Conservation (phyloP, 2,888 invertebrate species). For the Odontomyia ornata region DNA sequence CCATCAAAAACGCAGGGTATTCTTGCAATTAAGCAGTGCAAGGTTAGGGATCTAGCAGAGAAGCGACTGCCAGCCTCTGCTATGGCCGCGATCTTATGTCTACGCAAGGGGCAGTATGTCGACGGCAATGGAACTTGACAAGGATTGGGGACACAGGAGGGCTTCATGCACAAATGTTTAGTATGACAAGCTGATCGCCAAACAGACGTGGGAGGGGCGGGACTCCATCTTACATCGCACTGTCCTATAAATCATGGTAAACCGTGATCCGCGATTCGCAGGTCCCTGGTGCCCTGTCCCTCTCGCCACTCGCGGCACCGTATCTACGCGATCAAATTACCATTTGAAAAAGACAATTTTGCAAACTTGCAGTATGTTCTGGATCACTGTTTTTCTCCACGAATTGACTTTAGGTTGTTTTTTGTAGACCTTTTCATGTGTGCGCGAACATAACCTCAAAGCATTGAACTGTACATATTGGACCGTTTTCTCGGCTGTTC, state of each 20-base stretch:
- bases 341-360: background rate
- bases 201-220: slow-evolving; percentile 1
- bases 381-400: background rate
- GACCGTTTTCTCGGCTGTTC: background rate
- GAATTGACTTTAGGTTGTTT: background rate
- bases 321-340: slow-evolving; percentile 9
- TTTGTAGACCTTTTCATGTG: slow-evolving; percentile 20
- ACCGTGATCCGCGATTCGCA: background rate
- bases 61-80: too few species aligned
- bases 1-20: too few species aligned
- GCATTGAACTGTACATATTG: background rate
- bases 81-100: too few species aligned
- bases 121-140: too few species aligned
- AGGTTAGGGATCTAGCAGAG: too few species aligned
- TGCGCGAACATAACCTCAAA: slow-evolving; percentile 31
- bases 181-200: background rate
- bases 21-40: too few species aligned
- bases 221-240: background rate
- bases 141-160: background rate
- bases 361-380: background rate
- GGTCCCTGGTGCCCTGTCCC: background rate
- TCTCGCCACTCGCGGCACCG: background rate
- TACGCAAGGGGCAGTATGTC: too few species aligned
- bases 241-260: background rate
- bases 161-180: background rate